A percentile compares a stretch with the other conserved stretches of the same genome.
phyloP scores from a whole-genome alignment of 1,140 invertebrate genomes.

The Drosophila trapezifrons region DNA sequence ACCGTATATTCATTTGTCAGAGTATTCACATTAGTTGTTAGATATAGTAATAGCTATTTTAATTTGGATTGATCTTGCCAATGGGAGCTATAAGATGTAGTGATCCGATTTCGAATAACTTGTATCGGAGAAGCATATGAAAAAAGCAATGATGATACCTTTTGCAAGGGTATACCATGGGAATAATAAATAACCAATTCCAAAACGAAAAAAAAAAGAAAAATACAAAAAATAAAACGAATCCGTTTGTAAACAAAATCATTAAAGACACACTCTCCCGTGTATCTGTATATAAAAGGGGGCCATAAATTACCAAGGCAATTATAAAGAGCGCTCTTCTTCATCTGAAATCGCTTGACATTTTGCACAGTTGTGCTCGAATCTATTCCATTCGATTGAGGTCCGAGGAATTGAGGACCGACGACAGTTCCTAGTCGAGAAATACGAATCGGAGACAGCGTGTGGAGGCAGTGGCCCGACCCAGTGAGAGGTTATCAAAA shows the following conservation, averaged over 20 bases:
- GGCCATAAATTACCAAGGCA: conserved; percentile 71
- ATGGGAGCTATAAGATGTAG: too few species aligned
- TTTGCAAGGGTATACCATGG: not conserved
- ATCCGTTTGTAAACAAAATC: conserved; percentile 70
- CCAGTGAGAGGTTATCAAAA: conserved; percentile 74
- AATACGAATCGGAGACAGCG: conserved; percentile 9
- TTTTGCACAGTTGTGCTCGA: conserved; percentile 61
- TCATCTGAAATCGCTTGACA: conserved; percentile 35
- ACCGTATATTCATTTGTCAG: not conserved
- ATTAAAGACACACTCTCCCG: conserved; percentile 52
- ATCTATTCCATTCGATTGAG: conserved; percentile 43
- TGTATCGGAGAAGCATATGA: not conserved
- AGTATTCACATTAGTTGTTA: too few species aligned
- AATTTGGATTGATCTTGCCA: too few species aligned
- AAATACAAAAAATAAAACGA: conserved; percentile 22
- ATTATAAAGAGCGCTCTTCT: conserved; percentile 63
- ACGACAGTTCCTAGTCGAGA: conserved; percentile 29
- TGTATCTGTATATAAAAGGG: conserved; percentile 47
- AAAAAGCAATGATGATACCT: not conserved
- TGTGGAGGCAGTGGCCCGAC: conserved; percentile 19
- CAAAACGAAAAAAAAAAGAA: conserved; percentile 2
- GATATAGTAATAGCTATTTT: too few species aligned
- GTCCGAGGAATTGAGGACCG: conserved; percentile 22
- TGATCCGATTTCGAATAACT: too few species aligned
- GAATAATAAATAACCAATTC: not conserved